Evolutionary conservation across 2,888 invertebrate genomes (phyloP).

Genomic region (Acheta domesticus): DNA sequence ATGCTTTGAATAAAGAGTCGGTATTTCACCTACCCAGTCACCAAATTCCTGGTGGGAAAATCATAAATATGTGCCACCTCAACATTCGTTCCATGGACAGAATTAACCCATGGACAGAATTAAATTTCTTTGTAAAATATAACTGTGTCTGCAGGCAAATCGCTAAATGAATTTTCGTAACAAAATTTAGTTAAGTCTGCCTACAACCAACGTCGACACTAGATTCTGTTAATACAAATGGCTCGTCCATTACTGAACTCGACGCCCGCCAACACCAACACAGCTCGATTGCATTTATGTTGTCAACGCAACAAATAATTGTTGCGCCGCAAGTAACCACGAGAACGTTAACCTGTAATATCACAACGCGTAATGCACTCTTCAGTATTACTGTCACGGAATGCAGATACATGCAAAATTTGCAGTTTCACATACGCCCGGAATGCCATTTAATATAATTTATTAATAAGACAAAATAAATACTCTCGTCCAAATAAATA

Average conservation of each 20-base stretch:
- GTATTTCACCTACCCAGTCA: too few species aligned
- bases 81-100: too few species aligned
- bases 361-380: neutral
- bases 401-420: neutral
- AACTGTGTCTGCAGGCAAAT: neutral
- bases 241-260: neutral
- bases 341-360: neutral
- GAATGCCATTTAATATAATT: neutral
- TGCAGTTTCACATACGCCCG: neutral
- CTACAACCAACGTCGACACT: neutral
- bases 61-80: too few species aligned
- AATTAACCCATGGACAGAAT: neutral
- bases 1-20: too few species aligned
- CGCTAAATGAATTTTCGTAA: conserved; percentile 1
- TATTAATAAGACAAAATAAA: neutral
- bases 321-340: neutral
- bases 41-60: too few species aligned
- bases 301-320: neutral
- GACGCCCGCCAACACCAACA: neutral
- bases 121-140: neutral
- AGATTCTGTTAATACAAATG: neutral
- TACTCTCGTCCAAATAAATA: neutral
- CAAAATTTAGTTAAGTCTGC: neutral
- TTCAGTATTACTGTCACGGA: neutral
- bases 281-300: neutral